Evolutionary conservation across 2,888 invertebrate genomes (phyloP), one percentile per base, ranked within the genome.

Genomic region (Salticus scenicus): DNA sequence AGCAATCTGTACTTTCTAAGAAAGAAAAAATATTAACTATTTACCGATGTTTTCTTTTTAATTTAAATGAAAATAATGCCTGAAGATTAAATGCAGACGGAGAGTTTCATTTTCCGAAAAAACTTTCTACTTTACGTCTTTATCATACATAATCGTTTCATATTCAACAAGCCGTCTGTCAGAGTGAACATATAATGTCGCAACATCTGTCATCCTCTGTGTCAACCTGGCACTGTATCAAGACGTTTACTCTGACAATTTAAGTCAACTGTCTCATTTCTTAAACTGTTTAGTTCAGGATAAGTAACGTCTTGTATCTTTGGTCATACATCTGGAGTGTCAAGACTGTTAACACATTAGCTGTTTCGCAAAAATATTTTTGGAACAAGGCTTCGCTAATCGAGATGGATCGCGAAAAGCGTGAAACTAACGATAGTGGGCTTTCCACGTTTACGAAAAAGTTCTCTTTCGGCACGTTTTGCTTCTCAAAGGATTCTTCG

Each of bases 181-280:
- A 57, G 24, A 57, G 4, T 1, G 12, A 24, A 24, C 24, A 24
- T 24, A 57, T 24, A 4, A 2, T 7, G 12, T 57, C 57, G 20
- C 57, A 24, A 17, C 57, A 57, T 57, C 57, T 12, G 57, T 57
- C 57, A 57, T 57, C 24, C 24, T 57, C 24, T 24, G 57, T 57
- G 57, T 57, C 57, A 57, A 57, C 57, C 57, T 57, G 57, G 57
- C 57, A 57, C 57, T 2, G 57, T 24, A 24, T 57, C 57, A 57
- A 57, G 57, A 4, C 57, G 24, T 17, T 10, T 37, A 7, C 2
- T 57, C 24, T 57, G 57, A 57, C 57, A 57, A 24, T 57, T 24
- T 57, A 7, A 57, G 57, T 57, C 57, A 57, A 24, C 57, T 57
- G 57, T 24, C 57, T 20, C 24, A n/a, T n/a, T n/a, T n/a, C n/a